These are phyloP conservation scores for Luehdorfia chinensis DNA, from an alignment of 1,140 invertebrate genomes.

Conservation along the genomic window DNA sequence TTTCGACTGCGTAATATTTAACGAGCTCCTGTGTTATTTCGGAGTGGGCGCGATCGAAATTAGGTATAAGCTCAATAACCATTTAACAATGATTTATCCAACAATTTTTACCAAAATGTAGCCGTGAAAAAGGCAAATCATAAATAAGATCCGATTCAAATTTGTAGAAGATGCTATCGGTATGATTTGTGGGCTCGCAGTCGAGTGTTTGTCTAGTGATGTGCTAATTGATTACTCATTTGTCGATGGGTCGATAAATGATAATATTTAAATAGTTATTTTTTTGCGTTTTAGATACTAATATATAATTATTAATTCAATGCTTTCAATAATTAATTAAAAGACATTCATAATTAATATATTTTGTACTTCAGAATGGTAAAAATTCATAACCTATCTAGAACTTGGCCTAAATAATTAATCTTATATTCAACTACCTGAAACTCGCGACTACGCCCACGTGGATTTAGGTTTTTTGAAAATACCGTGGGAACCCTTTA, in stretches of 20 bases:
- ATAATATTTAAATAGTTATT: slow-evolving; percentile 22
- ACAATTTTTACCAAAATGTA: slow-evolving; percentile 72
- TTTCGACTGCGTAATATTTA: slow-evolving; percentile 6
- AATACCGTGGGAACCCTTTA: no score
- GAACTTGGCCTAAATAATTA: not conserved
- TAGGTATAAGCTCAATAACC: slow-evolving; percentile 56
- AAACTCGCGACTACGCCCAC: no score
- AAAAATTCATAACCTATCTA: not conserved
- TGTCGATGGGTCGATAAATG: slow-evolving; percentile 53
- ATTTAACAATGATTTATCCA: slow-evolving; percentile 73
- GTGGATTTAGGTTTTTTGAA: no score
- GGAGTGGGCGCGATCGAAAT: slow-evolving; percentile 36
- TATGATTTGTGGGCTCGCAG: slow-evolving; percentile 76
- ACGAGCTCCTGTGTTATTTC: not conserved
- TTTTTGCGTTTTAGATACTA: no score
- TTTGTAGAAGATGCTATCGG: slow-evolving; percentile 78
- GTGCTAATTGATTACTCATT: slow-evolving; percentile 61
- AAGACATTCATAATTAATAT: no score
- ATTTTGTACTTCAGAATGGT: not conserved
- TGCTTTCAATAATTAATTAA: no score
- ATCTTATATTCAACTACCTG: no score
- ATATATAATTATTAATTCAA: no score
- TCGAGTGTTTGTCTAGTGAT: slow-evolving; percentile 71
- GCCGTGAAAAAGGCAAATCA: slow-evolving; percentile 76
- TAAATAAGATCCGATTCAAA: slow-evolving; percentile 78